Percentiles rank a stretch among this genome's conserved stretches.
Conservation (phyloP, 2,113 vertebrate species). For the Pluvialis apricaria region DNA sequence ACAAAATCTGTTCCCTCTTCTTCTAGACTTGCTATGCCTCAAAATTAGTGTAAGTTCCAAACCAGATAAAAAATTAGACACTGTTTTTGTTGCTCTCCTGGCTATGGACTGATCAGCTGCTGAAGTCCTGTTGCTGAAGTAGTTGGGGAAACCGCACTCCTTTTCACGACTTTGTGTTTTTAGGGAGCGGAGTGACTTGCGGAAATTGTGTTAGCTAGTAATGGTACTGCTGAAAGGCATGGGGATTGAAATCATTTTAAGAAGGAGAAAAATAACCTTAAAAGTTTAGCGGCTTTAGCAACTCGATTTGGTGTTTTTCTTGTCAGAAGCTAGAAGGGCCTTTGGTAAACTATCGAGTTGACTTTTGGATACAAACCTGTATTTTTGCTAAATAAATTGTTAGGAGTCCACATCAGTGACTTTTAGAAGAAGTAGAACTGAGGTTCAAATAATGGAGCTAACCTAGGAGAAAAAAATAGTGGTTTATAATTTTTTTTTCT, state of each 20-base stretch:
- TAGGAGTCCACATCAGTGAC: background rate
- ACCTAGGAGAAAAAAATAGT: too few relatives aligned
- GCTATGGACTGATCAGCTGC: background rate
- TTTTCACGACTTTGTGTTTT: background rate
- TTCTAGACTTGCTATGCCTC: background rate
- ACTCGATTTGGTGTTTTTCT: background rate
- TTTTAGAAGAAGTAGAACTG: background rate
- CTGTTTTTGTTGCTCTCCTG: background rate
- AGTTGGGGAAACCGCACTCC: background rate
- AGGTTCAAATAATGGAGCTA: background rate
- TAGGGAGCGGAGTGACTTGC: background rate
- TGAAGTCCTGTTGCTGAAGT: background rate
- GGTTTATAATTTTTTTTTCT: background rate
- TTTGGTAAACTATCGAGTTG: background rate
- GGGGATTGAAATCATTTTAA: background rate
- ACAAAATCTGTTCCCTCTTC: background rate
- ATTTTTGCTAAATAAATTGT: background rate
- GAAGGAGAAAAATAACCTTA: background rate
- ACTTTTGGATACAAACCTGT: background rate
- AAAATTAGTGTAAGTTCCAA: background rate
- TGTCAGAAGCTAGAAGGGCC: background rate
- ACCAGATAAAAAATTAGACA: background rate
- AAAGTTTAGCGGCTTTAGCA: background rate
- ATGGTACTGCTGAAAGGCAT: background rate
- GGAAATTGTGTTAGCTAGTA: background rate